Evolutionary conservation across 2,113 vertebrate species (phyloP), one percentile per base, ranked within the genome.

Genomic region (Nannobrachium achirus): DNA sequence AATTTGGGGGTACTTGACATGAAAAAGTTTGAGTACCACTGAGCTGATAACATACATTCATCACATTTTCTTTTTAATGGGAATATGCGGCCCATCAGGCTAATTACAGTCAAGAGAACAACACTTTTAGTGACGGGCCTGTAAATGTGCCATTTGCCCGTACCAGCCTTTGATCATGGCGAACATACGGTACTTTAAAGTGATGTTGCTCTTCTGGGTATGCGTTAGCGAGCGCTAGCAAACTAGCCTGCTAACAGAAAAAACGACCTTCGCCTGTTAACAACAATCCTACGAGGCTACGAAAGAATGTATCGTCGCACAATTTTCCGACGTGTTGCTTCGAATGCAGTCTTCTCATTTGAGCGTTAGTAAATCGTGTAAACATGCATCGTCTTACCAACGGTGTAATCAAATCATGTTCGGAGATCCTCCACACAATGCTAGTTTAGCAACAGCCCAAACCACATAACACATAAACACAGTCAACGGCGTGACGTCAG

Each of bases 391-490:
- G 6, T 42, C 76, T 86, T 87, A 93, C 91, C 88, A 80, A 75
- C 46, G 70, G 63, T 46, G 10, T 16, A 69, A 49, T 93, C 85
- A 93, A 65, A 85, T 81, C 92, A 93, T 93, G 75, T 74, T 89
- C 80, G 69, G 51, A 52, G 70, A 63, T 56, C 66, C 68, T 40
- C 44, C 49, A 40, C 48, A n/a, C 33, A 33, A 59, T 16, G 65
- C 14, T 67, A 39, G 58, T 56, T 63, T 80, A 86, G 83, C 84
- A 55, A 70, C 77, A 63, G 39, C 73, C 71, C 52, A 80, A 33
- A 69, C 64, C 73, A 72, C 85, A 84, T 57, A 81, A 86, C 73
- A 72, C 85, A 84, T 57, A 81, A 86, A 82, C 83, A 89, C 80
- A 70, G 69, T 46, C 45, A 73, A 66, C 41, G 56, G 10, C 2